Conservation (phyloP, 2,888 invertebrate species). For the Andrena flavipes region DNA sequence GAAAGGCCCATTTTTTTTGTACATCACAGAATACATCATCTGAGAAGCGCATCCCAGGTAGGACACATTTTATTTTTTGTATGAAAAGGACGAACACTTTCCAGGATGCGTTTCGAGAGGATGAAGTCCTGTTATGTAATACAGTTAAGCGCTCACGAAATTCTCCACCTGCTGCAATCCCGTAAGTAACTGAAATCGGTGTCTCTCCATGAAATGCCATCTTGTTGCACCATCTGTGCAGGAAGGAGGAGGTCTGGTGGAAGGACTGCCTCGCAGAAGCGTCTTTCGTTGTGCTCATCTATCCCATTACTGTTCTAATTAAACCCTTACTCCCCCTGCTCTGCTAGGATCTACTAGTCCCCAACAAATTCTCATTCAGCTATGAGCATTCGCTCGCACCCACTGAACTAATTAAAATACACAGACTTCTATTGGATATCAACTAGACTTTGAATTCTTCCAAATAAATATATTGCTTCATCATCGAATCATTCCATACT, state of each 20-base stretch:
- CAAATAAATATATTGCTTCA: no score
- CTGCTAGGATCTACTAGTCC: no score
- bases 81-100: conserved; percentile 20
- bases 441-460: no score
- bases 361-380: no score
- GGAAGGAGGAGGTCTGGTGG: conserved; percentile 3
- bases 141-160: conserved; percentile 69
- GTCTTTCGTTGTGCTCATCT: no score
- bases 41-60: conserved; percentile 16
- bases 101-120: conserved; percentile 53
- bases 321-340: not conserved
- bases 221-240: conserved; percentile 38
- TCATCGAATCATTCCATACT: no score
- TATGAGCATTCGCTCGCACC: no score
- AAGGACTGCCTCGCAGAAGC: not conserved
- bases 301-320: not conserved
- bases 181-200: conserved; percentile 59
- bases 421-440: no score
- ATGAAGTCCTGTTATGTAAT: conserved; percentile 74
- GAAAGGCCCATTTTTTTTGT: conserved; percentile 6
- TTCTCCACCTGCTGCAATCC: conserved; percentile 74
- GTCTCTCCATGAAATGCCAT: conserved; percentile 3
- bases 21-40: not conserved
- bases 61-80: conserved; percentile 20
- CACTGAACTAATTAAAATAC: no score